Evolutionary conservation across 2,888 invertebrate genomes (phyloP), one percentile per base, ranked within the genome.

Genomic region (Cerastis rubricosa): DNA sequence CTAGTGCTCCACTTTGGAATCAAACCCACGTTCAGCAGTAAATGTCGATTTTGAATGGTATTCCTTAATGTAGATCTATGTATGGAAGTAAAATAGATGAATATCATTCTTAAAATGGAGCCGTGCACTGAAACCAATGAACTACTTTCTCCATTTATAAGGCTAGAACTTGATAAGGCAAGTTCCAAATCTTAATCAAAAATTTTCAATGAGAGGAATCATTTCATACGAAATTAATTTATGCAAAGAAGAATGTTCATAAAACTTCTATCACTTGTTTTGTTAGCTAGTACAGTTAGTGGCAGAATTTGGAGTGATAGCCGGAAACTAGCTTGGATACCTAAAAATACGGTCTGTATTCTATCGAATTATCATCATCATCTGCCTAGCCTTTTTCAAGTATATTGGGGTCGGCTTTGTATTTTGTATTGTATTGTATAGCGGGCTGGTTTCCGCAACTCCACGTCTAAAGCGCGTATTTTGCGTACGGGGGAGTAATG

Each of bases 111-210:
- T 65, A 3, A 17, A 57, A 8, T 57, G 8, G 8, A 43, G 14
- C 57, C 43, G 69, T 70, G 69, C 57, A 29, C 69, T 70, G 43
- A 43, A 70, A 54, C 68, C 19, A 57, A 69, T 69, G 19, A 25
- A 25, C 54, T 69, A 69, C 43, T 25, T 40, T 51, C n/a, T 51
- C 17, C 1, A 51, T 51, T 57, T 57, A 57, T 57, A 43, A 25
- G 25, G 57, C 43, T 29, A 19, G 5, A 22, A 35, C 22, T 22
- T 29, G n/a, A 35, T n/a, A 40, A 25, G n/a, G 5, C 17, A n/a
- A 35, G 35, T 51, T 3, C 51, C 22, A 49, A 22, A 51, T 54
- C 40, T 49, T 17, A 25, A 25, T 25, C 25, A 57, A 25, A 54
- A 54, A 19, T 54, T 12, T 19, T 49, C 19, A 19, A 49, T 8